Percentiles rank a stretch among this genome's conserved stretches.
Conservation (phyloP, 30 jellyfish, hydroid and myxozoan genomes). For the Aurelia sp. region DNA sequence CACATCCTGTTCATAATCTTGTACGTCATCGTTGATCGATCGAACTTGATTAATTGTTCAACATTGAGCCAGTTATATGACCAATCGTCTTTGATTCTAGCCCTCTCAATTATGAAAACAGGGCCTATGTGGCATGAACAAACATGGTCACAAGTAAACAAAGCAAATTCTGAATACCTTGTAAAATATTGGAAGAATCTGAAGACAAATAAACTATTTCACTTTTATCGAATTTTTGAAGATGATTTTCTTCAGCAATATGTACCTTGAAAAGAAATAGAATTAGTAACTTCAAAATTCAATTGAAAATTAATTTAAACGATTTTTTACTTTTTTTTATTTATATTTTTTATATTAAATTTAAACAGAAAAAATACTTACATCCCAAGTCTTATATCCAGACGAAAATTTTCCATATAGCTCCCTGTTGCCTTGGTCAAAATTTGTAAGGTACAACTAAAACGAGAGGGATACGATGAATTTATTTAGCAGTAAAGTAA, state of each 20-base stretch:
- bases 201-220: constrained; percentile 90
- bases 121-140: too few relatives aligned
- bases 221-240: constrained; percentile 52
- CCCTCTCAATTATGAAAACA: too few relatives aligned
- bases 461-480: not conserved
- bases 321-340: too few relatives aligned
- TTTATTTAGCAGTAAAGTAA: not conserved
- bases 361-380: constrained; percentile 2
- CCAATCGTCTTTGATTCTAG: too few relatives aligned
- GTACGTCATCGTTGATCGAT: too few relatives aligned
- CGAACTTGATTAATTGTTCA: too few relatives aligned
- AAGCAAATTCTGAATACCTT: constrained; percentile 20
- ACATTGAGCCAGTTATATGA: too few relatives aligned
- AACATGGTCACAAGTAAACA: too few relatives aligned
- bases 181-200: constrained; percentile 84
- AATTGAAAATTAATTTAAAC: too few relatives aligned
- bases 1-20: too few relatives aligned
- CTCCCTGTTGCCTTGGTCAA: constrained; percentile 61
- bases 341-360: too few relatives aligned
- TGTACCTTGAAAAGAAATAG: constrained; percentile 12
- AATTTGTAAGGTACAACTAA: constrained; percentile 79
- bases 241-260: constrained; percentile 52
- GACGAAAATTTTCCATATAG: constrained; percentile 62
- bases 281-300: not conserved
- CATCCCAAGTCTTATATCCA: constrained; percentile 90